Percentiles rank a stretch among this genome's conserved stretches.
phyloP scores from a whole-genome alignment of 2,888 invertebrate genomes.

The Epinotia brunnichana region DNA sequence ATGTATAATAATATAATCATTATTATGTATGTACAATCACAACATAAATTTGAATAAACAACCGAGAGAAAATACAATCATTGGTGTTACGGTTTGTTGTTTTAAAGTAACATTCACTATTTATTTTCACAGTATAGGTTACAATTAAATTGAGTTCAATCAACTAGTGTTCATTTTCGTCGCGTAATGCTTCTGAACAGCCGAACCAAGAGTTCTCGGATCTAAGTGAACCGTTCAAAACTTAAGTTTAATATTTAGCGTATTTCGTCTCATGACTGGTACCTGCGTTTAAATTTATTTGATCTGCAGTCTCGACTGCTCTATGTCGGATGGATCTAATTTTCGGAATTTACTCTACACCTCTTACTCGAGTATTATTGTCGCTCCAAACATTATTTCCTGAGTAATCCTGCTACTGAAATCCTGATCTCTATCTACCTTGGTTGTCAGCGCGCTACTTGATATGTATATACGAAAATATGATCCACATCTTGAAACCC shows the following conservation, averaged over 20 bases:
- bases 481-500: conserved; percentile 43
- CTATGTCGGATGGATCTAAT: conserved; percentile 30
- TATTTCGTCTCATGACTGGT: conserved; percentile 42
- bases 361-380: conserved; percentile 68
- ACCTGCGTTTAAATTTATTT: conserved; percentile 24
- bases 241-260: conserved; percentile 47
- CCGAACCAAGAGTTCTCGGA: conserved; percentile 24
- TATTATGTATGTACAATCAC: conserved; percentile 82
- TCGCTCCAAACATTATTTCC: conserved; percentile 58
- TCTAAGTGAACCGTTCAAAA: conserved; percentile 45
- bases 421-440: conserved; percentile 33
- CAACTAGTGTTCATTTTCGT: conserved; percentile 4
- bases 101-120: conserved; percentile 57
- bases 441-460: conserved; percentile 61
- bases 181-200: not conserved
- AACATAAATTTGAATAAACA: conserved; percentile 81
- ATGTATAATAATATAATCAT: conserved; percentile 79
- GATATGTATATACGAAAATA: conserved; percentile 76
- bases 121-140: conserved; percentile 58
- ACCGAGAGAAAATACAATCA: conserved; percentile 73
- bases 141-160: conserved; percentile 21
- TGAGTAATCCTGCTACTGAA: conserved; percentile 43
- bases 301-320: conserved; percentile 15
- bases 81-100: conserved; percentile 69
- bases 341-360: conserved; percentile 54